A percentile compares a stretch with the other conserved stretches of the same genome.
Evolutionary conservation across 1,140 invertebrate species (phyloP).

Genomic region (Drosophila oshimai): DNA sequence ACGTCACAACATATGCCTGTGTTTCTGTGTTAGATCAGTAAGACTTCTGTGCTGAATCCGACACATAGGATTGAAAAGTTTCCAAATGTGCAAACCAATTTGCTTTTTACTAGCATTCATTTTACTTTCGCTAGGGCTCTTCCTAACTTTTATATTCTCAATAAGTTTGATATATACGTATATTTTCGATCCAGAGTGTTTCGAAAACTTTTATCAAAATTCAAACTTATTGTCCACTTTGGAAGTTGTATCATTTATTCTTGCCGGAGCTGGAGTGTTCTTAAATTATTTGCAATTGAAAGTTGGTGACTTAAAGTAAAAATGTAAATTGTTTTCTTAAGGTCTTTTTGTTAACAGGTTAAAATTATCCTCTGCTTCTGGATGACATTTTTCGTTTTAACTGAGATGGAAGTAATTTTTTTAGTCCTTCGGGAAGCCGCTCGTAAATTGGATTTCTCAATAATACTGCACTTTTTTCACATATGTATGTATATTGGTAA

Average conservation of each 20-base stretch:
- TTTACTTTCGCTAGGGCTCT: neutral
- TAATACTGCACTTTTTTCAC: neutral
- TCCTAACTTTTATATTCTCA: fast-evolving
- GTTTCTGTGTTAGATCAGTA: too few species aligned
- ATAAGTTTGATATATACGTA: neutral
- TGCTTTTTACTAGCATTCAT: neutral
- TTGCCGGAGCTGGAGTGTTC: neutral
- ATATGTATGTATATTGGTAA: neutral
- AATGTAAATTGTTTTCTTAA: too few species aligned
- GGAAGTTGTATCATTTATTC: neutral
- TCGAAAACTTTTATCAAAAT: too few species aligned
- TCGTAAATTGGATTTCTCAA: neutral
- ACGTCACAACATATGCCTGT: too few species aligned
- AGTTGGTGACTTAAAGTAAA: neutral
- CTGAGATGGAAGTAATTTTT: neutral
- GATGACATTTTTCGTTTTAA: neutral
- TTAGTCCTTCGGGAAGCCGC: neutral
- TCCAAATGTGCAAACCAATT: neutral
- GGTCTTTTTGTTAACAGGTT: neutral
- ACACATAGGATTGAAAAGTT: neutral
- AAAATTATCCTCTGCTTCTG: neutral
- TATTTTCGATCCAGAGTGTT: neutral
- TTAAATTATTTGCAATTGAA: conserved; percentile 4
- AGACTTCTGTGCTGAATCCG: neutral
- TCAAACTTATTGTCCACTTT: fast-evolving